Evolutionary conservation across 2,113 vertebrate genomes (phyloP).

Genomic region (Anarhynchus alexandrinus): DNA sequence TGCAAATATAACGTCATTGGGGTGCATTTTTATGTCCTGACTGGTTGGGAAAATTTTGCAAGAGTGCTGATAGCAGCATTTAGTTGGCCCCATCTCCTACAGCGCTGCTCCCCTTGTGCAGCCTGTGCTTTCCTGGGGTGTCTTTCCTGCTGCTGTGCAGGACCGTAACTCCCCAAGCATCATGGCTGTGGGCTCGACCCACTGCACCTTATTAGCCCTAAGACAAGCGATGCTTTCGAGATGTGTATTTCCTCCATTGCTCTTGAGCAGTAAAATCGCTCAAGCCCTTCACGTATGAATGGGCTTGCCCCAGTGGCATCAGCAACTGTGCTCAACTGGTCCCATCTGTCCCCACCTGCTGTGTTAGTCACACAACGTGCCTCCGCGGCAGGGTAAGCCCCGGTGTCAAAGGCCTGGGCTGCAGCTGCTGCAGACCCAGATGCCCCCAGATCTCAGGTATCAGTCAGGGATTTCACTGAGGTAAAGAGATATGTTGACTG

Average conservation of each 20-base stretch:
- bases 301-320: neutral
- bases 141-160: neutral
- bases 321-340: neutral
- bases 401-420: neutral
- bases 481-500: neutral
- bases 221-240: neutral
- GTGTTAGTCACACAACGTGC: neutral
- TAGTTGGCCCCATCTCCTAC: neutral
- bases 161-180: neutral
- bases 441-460: slow-evolving; percentile 5
- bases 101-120: neutral
- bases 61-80: neutral
- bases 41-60: neutral
- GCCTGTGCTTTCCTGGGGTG: neutral
- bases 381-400: neutral
- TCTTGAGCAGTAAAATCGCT: neutral
- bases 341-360: neutral
- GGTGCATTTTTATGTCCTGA: neutral
- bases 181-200: neutral
- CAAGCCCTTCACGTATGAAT: neutral
- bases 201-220: neutral
- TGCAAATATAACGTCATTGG: neutral
- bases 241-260: neutral
- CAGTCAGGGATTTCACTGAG: neutral
- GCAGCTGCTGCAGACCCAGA: slow-evolving; percentile 47